phyloP scores from a whole-genome alignment of 2,113 vertebrate genomes.

The Corydoras maculifer region DNA sequence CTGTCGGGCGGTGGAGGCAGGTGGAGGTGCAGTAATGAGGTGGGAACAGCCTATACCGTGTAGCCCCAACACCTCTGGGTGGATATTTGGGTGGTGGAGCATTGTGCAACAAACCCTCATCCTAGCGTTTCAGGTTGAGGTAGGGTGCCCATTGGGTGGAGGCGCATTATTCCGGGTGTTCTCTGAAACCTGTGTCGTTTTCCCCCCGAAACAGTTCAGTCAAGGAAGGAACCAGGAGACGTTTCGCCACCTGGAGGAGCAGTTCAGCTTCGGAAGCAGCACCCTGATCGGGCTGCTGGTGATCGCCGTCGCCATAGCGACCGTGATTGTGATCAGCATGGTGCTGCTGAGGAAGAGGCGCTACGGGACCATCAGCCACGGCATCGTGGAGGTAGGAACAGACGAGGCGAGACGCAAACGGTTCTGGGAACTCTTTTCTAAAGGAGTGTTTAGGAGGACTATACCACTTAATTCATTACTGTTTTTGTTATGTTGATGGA shows the following conservation, averaged over 20 bases:
- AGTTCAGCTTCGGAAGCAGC: conserved; percentile 88
- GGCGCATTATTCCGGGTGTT: too few relatives aligned
- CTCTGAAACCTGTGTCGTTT: conserved; percentile 10
- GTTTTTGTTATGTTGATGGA: too few relatives aligned
- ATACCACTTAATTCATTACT: too few relatives aligned
- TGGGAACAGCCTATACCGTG: too few relatives aligned
- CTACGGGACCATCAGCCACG: conserved; percentile 96
- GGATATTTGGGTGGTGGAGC: too few relatives aligned
- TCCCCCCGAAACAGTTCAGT: conserved; percentile 22
- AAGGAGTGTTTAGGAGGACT: too few relatives aligned
- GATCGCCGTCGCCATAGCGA: conserved; percentile 90
- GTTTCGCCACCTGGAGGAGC: conserved; percentile 75
- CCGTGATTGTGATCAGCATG: conserved; percentile 92
- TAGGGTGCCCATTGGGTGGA: too few relatives aligned
- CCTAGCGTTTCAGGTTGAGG: not conserved
- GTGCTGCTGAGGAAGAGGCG: conserved; percentile 95
- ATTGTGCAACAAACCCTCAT: not conserved
- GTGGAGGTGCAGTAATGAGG: too few relatives aligned
- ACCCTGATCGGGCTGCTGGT: conserved; percentile 90
- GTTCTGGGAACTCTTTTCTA: too few relatives aligned
- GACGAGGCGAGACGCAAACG: too few relatives aligned
- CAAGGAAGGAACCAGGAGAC: conserved; percentile 65
- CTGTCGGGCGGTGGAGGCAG: too few relatives aligned
- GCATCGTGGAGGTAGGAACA: conserved; percentile 89
- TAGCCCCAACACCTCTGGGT: too few relatives aligned